phyloP scores from a whole-genome alignment of 2,113 vertebrate species.

The Takifugu flavidus region DNA sequence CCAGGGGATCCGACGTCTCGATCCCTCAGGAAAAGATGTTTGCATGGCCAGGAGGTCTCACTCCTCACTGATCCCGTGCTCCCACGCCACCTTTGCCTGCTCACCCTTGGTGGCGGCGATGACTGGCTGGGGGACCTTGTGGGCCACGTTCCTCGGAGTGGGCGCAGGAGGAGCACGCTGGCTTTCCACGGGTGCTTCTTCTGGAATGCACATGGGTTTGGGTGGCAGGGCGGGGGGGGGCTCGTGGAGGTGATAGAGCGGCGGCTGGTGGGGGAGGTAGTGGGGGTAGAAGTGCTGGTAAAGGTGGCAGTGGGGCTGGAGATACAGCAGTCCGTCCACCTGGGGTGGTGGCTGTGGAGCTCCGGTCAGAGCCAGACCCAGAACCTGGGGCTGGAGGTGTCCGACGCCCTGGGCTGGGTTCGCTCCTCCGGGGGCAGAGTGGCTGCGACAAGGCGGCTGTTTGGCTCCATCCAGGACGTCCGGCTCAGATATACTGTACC shows the following conservation, averaged over 20 bases:
- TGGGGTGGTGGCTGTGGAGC: conserved; percentile 16
- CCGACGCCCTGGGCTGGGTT: conserved; percentile 49
- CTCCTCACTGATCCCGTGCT: conserved; percentile 85
- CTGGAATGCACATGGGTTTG: conserved; percentile 87
- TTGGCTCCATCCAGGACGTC: conserved; percentile 87
- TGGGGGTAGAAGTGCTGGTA: conserved; percentile 69
- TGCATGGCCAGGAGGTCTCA: conserved; percentile 42
- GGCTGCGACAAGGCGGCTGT: conserved; percentile 86
- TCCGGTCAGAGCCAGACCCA: neutral
- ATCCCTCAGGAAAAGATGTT: no score
- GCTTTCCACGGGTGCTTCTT: conserved; percentile 71
- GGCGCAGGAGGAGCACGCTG: conserved; percentile 37
- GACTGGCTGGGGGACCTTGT: conserved; percentile 84
- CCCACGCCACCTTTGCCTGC: conserved; percentile 91
- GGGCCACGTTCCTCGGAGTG: conserved; percentile 76
- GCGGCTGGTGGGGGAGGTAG: conserved; percentile 57
- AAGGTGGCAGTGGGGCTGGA: conserved; percentile 55
- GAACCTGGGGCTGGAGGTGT: conserved; percentile 30
- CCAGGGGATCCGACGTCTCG: no score
- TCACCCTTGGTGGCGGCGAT: conserved; percentile 82
- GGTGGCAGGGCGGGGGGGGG: conserved; percentile 84
- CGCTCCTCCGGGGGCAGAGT: conserved; percentile 85
- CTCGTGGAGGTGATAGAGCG: conserved; percentile 71
- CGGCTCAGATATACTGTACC: conserved; percentile 91
- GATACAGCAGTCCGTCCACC: conserved; percentile 52